Percentiles rank a stretch among this genome's conserved stretches.
These are phyloP conservation scores for Ectropis grisescens DNA, from an alignment of 1,140 invertebrate genomes.

Conservation along the genomic window DNA sequence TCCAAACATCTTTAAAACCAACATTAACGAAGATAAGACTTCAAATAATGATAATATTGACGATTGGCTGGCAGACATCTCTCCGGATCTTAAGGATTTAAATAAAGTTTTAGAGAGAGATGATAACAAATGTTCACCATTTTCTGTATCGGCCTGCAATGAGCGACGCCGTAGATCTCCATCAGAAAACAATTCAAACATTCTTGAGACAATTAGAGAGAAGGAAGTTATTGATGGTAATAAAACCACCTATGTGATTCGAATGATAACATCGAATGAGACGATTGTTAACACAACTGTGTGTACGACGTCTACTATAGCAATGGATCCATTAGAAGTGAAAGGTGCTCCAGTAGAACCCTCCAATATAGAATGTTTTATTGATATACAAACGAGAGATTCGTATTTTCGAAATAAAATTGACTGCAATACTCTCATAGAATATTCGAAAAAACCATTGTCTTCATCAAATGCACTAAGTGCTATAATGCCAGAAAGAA, in stretches of 20 bases:
- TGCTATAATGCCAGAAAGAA: constrained; percentile 27
- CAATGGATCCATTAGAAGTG: constrained; percentile 30
- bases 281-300: constrained; percentile 11
- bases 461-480: constrained; percentile 39
- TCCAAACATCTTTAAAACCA: too few species aligned
- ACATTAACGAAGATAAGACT: too few species aligned
- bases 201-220: not conserved
- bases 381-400: constrained; percentile 39
- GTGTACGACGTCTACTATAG: constrained; percentile 11
- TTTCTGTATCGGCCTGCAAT: too few species aligned
- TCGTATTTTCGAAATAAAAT: constrained; percentile 25
- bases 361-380: constrained; percentile 34
- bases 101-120: too few species aligned
- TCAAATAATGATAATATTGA: too few species aligned
- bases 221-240: constrained; percentile 1
- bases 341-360: constrained; percentile 32
- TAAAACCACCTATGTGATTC: constrained; percentile 4
- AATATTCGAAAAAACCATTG: constrained; percentile 46
- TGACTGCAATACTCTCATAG: constrained; percentile 35
- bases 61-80: too few species aligned
- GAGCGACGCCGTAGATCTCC: too few species aligned
- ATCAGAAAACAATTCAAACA: constrained; percentile 1
- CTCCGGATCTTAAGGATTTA: too few species aligned
- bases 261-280: constrained; percentile 7
- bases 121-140: too few species aligned